Conservation (phyloP, 2,888 invertebrate genomes). For the Orchesellides sinensis region DNA sequence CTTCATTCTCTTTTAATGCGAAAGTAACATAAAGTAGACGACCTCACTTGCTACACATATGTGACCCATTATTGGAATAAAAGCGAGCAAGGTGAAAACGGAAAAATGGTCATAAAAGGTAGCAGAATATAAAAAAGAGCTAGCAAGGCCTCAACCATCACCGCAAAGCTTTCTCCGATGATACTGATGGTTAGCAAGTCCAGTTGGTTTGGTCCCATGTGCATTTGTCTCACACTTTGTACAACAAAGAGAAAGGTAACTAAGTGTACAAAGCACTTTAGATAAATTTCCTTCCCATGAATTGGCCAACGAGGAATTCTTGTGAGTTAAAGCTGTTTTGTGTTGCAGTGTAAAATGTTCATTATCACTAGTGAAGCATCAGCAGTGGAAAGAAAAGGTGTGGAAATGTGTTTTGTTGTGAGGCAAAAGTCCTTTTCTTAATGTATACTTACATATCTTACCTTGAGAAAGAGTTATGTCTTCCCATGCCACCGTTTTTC, state of each 20-base stretch:
- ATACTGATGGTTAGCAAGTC: background rate
- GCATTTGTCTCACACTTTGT: background rate
- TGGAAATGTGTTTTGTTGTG: background rate
- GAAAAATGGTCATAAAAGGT: background rate
- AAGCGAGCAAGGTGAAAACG: background rate
- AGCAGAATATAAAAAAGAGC: background rate
- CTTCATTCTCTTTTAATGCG: background rate
- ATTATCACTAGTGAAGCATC: no score
- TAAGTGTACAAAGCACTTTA: background rate
- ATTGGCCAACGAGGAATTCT: slow-evolving; percentile 11
- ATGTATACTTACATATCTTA: no score
- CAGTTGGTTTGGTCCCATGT: background rate
- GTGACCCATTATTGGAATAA: background rate
- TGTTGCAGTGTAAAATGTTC: no score
- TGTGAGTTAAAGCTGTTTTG: background rate
- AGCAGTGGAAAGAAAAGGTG: slow-evolving; percentile 1
- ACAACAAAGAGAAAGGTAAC: background rate
- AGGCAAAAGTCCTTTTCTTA: no score
- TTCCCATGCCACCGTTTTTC: no score
- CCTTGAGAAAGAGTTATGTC: no score
- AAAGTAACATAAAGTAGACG: background rate
- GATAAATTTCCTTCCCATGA: slow-evolving; percentile 17
- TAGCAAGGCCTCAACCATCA: no score
- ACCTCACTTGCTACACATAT: background rate
- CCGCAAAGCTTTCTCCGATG: background rate